Base-by-base conservation (phyloP, 2,888 invertebrate genomes). In the Ennomos quercinarius region DNA sequence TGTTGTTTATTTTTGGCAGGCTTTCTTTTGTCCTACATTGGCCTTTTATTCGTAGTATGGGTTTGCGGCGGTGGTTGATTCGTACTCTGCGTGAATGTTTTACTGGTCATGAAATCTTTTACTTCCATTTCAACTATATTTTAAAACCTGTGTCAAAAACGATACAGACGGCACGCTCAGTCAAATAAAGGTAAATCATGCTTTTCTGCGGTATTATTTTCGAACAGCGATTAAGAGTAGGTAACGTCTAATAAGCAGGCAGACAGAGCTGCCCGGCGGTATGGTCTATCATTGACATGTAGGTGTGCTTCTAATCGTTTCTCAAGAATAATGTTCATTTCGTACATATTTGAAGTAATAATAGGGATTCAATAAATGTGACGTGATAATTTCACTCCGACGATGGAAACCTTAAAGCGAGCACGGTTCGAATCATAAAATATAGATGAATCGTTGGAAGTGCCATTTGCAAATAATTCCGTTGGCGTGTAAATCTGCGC, bases 381-480 rank as follows among this genome's bases (percentile, higher is more conserved):
- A 36, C 40, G 52, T 12, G 47, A 52, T 61, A 58, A 61, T 45
- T 59, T 51, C 11, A 72, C 75, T 76, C 63, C 66, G 64, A 72
- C 71, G 68, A 70, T 69, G 73, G 71, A 73, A 75, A 74, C 73
- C 75, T 73, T 76, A 72, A 77, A 78, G 73, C 76, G 71, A 70
- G 72, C 74, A 77, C 73, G 73, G 73, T 73, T 67, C 68, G 78
- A 78, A 81, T 83, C 81, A 84, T 82, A 83, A 85, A 88, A 86
- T 86, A 87, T 83, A 83, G 80, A 86, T 81, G 78, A 82, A 84
- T 83, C 77, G 80, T 79, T 77, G 77, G 81, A 83, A 82, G 83
- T 83, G 81, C 83, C 84, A 83, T 89, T 89, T 89, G 84, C 83
- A 86, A 90, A 89, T 89, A 89, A 89, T 90, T 89, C 86, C 85